Evolutionary conservation across 1,140 invertebrate genomes (phyloP), one percentile per base, ranked within the genome.

Genomic region (Calosoma granatense): DNA sequence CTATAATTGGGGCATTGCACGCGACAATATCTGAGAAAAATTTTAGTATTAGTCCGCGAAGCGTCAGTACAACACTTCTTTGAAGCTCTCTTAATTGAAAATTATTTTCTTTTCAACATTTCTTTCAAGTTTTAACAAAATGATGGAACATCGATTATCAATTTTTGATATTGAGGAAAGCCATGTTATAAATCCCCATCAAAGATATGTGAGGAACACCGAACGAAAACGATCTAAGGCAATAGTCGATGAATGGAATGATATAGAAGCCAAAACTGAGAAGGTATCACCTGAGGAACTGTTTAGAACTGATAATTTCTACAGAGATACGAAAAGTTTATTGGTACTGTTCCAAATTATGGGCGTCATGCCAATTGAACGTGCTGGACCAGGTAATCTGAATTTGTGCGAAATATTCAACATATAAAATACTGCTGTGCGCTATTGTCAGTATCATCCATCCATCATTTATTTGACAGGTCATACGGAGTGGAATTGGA

Each of bases 311-410:
- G 82, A 84, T 60, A 80, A 77, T 23, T 85, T 84, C 63, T 84
- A 84, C 63, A 67, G 79, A 11, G 83, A 78, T 0, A 85, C 82
- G 0, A 84, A 83, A 64, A 83, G 80, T 63, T 67, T 85, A 39
- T 63, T 85, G 55, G 80, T 81, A 1, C 67, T 85, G 0, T 85
- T 85, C 60, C 82, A 85, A 67, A 80, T 84, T 20, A 84, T 83
- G 81, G 82, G 82, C n/a, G 74, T 84, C 0, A 84, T 85, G 82
- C 82, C 82, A 0, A 83, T 85, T 17, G 81, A 82, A 72, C 72
- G 82, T 56, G 77, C 78, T 30, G 72, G 76, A 15, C 74, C 71
- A 58, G 72, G 78, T 72, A 70, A 65, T 55, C 70, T 67, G 1
- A 65, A 47, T 59, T 22, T 19, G 41, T 12, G 3, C 9, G 4